Percentiles rank a stretch among this genome's conserved stretches.
phyloP scores from a whole-genome alignment of 2,888 invertebrate genomes.

The Cinara cedri region DNA sequence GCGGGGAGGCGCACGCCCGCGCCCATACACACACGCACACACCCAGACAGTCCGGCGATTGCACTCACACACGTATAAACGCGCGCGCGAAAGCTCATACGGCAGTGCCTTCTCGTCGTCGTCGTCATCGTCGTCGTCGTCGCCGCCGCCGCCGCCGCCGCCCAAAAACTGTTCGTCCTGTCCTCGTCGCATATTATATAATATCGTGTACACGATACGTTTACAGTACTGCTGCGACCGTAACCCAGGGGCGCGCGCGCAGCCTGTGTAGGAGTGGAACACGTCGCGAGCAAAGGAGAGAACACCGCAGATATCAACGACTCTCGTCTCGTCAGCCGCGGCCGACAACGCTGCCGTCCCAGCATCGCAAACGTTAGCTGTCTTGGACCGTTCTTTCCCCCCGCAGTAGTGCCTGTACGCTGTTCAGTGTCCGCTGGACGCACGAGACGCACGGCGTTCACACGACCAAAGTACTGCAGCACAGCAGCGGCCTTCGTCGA shows the following conservation, averaged over 20 bases:
- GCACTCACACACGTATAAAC: neutral
- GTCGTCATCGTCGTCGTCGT: neutral
- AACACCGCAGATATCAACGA: no score
- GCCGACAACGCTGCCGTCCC: no score
- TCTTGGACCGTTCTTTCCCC: no score
- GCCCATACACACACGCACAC: neutral
- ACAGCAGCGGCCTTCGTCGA: neutral
- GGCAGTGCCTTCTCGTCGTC: constrained; percentile 39
- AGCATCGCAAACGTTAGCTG: no score
- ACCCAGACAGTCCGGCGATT: neutral
- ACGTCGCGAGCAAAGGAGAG: no score
- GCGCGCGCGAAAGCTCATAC: constrained; percentile 29
- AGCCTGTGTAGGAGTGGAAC: neutral
- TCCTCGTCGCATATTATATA: neutral
- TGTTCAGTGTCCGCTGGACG: no score
- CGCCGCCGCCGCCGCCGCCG: neutral
- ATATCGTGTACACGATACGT: neutral
- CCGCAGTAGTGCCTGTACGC: neutral
- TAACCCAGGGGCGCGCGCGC: neutral
- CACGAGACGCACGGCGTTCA: no score
- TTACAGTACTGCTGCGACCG: neutral
- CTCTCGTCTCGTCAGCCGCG: no score
- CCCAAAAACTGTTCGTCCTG: neutral
- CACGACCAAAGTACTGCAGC: neutral
- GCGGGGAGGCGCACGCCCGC: neutral